A percentile compares a stretch with the other conserved stretches of the same genome.
These are phyloP conservation scores for Drosophila biarmipes DNA, from an alignment of 1,140 invertebrate species.

Conservation along the genomic window DNA sequence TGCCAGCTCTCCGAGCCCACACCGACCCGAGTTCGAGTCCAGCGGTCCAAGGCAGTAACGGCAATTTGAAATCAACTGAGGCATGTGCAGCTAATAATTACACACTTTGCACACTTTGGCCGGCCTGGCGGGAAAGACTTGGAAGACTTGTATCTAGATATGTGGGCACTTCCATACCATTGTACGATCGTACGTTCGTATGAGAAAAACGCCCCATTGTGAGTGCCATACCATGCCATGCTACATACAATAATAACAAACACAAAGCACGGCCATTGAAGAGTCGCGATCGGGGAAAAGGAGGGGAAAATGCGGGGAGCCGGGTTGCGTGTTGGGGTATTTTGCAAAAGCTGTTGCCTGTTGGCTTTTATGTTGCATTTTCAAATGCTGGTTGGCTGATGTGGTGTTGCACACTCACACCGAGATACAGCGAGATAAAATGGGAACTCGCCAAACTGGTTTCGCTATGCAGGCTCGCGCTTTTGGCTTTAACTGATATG, in stretches of 20 bases:
- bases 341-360: conserved; percentile 72
- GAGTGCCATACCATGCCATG: conserved; percentile 14
- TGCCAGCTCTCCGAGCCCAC: not conserved
- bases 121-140: conserved; percentile 1
- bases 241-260: conserved; percentile 41
- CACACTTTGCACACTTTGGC: conserved; percentile 48
- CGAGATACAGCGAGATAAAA: conserved; percentile 26
- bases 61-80: conserved; percentile 68
- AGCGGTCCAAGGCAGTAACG: conserved; percentile 54
- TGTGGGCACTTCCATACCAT: conserved; percentile 58
- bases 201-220: conserved; percentile 81
- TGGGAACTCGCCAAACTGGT: conserved; percentile 77
- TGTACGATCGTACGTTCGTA: conserved; percentile 41
- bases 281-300: conserved; percentile 20
- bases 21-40: conserved; percentile 14
- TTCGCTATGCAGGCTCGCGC: conserved; percentile 74
- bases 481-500: conserved; percentile 73
- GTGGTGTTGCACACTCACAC: conserved; percentile 58
- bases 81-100: conserved; percentile 74
- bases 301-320: conserved; percentile 4
- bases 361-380: conserved; percentile 81
- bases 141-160: conserved; percentile 61
- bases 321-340: conserved; percentile 72
- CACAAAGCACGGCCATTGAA: conserved; percentile 70
- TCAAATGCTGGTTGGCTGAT: conserved; percentile 81